phyloP scores from a whole-genome alignment of 2,113 vertebrate genomes.

The Petaurus breviceps region DNA sequence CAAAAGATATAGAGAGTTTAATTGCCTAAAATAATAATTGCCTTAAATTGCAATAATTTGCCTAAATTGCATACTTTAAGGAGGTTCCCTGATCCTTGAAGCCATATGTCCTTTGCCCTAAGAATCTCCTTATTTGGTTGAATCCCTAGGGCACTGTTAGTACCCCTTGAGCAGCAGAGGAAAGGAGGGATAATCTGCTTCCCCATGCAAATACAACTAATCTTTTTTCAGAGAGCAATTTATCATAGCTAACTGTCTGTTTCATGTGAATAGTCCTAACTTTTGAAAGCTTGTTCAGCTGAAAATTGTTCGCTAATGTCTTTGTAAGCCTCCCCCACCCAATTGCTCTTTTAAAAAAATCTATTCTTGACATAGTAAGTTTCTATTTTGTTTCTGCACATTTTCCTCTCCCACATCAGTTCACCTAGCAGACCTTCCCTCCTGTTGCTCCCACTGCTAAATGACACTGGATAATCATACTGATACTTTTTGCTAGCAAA shows the following conservation, averaged over 20 bases:
- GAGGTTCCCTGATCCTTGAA: not conserved
- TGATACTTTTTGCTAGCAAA: not conserved
- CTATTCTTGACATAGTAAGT: not conserved
- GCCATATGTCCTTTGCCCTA: not conserved
- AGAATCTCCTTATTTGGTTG: not conserved
- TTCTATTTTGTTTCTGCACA: not conserved
- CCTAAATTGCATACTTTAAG: not conserved
- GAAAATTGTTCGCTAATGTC: constrained; percentile 1
- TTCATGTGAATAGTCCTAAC: not conserved
- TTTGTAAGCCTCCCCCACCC: not conserved
- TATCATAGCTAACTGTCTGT: not conserved
- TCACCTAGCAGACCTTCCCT: not conserved
- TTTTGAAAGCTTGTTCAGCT: not conserved
- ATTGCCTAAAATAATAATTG: not conserved
- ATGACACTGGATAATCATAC: not conserved
- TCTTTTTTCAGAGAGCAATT: not conserved
- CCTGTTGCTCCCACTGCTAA: not conserved
- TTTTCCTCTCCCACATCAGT: not conserved
- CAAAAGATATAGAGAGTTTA: not conserved
- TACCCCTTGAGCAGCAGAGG: rapidly evolving
- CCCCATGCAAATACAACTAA: not conserved
- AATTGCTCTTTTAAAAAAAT: not conserved
- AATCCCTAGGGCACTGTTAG: not conserved
- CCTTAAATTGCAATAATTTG: not conserved
- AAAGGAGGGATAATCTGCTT: not conserved